Evolutionary conservation across 2,888 invertebrate species (phyloP).

Genomic region (Seira sanloemensis): DNA sequence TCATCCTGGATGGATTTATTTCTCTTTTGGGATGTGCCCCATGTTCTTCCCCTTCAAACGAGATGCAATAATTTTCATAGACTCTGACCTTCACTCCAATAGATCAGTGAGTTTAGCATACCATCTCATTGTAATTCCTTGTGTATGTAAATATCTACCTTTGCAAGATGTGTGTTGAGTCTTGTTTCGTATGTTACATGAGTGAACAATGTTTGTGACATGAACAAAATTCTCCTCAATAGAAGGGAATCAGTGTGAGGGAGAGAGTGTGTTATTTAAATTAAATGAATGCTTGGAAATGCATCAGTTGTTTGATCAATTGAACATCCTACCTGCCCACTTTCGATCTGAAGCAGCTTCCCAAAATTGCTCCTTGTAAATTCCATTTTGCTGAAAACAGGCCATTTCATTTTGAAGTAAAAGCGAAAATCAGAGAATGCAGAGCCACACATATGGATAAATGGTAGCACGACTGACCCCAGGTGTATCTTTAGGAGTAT

Average conservation of each 20-base stretch:
- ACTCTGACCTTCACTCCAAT: slow-evolving; percentile 42
- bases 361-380: neutral
- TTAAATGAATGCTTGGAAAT: slow-evolving; percentile 45
- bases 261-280: slow-evolving; percentile 51
- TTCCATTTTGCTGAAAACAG: slow-evolving; percentile 56
- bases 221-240: slow-evolving; percentile 8
- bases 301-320: slow-evolving; percentile 51
- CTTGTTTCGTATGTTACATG: neutral
- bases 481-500: slow-evolving; percentile 37
- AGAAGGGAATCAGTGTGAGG: neutral
- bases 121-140: neutral
- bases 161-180: too few relatives aligned
- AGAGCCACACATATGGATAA: slow-evolving; percentile 56
- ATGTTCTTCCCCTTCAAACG: slow-evolving; percentile 6
- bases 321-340: slow-evolving; percentile 36
- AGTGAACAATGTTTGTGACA: neutral
- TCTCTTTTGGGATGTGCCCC: slow-evolving; percentile 52
- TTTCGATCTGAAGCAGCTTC: neutral
- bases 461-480: slow-evolving; percentile 51
- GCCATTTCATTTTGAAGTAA: neutral
- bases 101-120: slow-evolving; percentile 51
- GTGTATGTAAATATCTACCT: neutral
- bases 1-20: slow-evolving; percentile 52
- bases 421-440: neutral
- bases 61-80: slow-evolving; percentile 33